These are phyloP conservation scores for Meiosimyza decipiens DNA, from an alignment of 2,888 invertebrate genomes.

Conservation along the genomic window DNA sequence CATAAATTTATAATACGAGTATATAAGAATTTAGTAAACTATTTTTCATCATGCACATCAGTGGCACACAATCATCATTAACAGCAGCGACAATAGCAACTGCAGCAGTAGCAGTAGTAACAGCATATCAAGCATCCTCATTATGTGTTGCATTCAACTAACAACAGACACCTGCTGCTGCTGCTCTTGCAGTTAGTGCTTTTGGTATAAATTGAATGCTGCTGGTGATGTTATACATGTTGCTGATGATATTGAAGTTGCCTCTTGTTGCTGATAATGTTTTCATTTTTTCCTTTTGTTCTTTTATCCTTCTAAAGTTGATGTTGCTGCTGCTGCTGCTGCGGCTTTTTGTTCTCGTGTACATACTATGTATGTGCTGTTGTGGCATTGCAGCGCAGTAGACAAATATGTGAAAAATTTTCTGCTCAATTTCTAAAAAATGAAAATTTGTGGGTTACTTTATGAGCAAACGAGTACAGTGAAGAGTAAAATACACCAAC, in stretches of 20 bases:
- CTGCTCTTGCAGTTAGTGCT: no score
- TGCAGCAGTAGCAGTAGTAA: conserved; percentile 19
- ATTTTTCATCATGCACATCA: conserved; percentile 27
- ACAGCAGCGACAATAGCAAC: conserved; percentile 15
- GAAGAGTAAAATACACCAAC: no score
- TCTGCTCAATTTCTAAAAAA: conserved; percentile 14
- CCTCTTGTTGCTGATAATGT: not conserved
- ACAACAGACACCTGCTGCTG: conserved; percentile 13
- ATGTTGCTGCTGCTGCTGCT: not conserved
- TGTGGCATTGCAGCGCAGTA: not conserved
- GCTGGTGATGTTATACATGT: not conserved
- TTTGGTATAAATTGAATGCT: not conserved
- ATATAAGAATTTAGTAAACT: conserved; percentile 20
- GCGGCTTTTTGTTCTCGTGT: not conserved
- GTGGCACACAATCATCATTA: conserved; percentile 24
- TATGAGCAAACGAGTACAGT: not conserved
- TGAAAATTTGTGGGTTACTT: conserved; percentile 24
- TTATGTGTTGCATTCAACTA: conserved; percentile 7
- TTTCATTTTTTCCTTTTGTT: not conserved
- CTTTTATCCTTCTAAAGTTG: not conserved
- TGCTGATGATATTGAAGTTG: not conserved
- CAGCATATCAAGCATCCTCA: conserved; percentile 9
- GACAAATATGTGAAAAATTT: conserved; percentile 30
- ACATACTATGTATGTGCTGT: no score
- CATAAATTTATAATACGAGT: conserved; percentile 7